Base-by-base conservation (phyloP, 2,888 invertebrate genomes). In the Octonoba sinensis region DNA sequence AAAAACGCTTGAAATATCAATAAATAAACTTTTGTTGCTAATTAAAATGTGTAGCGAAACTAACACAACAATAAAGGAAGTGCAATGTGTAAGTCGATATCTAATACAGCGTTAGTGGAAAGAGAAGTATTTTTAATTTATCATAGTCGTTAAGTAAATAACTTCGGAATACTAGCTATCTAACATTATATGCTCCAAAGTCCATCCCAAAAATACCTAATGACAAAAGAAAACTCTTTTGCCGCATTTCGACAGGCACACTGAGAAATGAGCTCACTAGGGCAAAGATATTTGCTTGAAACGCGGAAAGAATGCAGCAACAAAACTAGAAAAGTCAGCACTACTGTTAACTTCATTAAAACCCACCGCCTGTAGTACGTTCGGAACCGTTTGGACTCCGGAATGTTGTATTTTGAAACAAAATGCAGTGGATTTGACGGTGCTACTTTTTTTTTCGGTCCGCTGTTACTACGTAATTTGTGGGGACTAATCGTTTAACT, bases 271-370 rank as follows among this genome's bases (percentile, higher is more conserved):
- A 57, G 65, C 57, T 65, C 56, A 16, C 51, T 54, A 73, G 65
- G 47, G 24, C 44, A 65, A 67, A 75, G 75, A 51, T 67, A 75
- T 67, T 75, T 67, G 74, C 57, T 51, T 64, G 49, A 36, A 60
- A 49, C 44, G 36, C 51, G 46, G 20, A 74, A 74, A 75, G 59
- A 60, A 67, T 75, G 67, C 27, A 47, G 49, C 22, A 57, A 54
- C 57, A 66, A 66, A 74, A 75, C 49, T 36, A 46, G 66, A 67
- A 67, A 57, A 47, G 49, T 60, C 60, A 75, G 46, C 27, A 47
- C 59, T 60, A 59, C 67, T 67, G 67, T 75, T 67, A 75, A 75
- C 75, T 75, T 75, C 66, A 67, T 75, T 75, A 67, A 75, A 75
- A 67, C 59, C 18, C 46, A 24, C 27, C 56, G 51, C 18, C 13